phyloP scores from a whole-genome alignment of 2,797 vertebrate genomes.

The Artibeus lituratus region DNA sequence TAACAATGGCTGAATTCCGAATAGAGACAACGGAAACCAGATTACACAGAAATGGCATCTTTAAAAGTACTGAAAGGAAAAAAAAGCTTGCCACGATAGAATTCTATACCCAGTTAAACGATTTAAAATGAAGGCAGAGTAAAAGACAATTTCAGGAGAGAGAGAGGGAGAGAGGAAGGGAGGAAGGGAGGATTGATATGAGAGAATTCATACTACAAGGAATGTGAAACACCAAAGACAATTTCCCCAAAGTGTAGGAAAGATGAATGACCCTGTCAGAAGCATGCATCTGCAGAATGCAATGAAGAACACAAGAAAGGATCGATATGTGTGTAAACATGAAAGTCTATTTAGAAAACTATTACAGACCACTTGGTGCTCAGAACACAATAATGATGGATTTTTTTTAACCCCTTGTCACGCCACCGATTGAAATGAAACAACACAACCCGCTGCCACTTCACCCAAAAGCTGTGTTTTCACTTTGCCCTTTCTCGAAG shows the following conservation, averaged over 20 bases:
- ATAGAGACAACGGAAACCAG: neutral
- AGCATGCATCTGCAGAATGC: neutral
- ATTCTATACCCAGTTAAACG: neutral
- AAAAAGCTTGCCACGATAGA: neutral
- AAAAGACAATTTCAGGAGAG: neutral
- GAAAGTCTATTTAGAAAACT: neutral
- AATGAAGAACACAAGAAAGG: neutral
- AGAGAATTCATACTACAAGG: neutral
- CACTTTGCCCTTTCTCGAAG: slow-evolving; percentile 84
- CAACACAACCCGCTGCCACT: slow-evolving; percentile 80
- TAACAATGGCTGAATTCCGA: neutral
- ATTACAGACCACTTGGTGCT: neutral
- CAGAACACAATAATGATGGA: neutral
- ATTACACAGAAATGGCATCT: neutral
- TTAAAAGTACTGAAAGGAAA: neutral
- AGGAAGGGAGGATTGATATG: too few relatives aligned
- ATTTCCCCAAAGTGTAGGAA: neutral
- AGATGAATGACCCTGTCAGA: neutral
- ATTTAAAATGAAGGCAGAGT: neutral
- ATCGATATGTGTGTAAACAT: neutral
- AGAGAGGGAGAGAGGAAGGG: too few relatives aligned
- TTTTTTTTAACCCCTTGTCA: slow-evolving; percentile 56
- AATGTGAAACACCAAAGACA: neutral
- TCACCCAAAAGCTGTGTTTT: slow-evolving; percentile 84
- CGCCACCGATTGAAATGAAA: slow-evolving; percentile 83